These are phyloP conservation scores for Heliconius eleuchia DNA, from an alignment of 1,140 invertebrate genomes.

Conservation along the genomic window DNA sequence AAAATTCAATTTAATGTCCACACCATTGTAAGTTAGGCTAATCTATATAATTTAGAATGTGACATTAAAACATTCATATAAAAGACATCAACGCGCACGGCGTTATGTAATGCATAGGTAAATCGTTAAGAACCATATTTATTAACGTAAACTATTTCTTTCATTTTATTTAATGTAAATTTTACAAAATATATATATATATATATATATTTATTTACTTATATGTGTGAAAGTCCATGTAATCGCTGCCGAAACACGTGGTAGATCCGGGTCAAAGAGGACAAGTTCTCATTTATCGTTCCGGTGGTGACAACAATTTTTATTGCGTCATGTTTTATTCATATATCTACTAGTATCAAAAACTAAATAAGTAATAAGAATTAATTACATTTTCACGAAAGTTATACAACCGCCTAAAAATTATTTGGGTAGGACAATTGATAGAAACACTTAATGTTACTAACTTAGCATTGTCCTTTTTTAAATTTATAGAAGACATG, in stretches of 20 bases:
- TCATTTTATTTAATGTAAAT: not conserved
- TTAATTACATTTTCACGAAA: not conserved
- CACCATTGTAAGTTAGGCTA: not conserved
- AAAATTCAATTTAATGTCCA: not conserved
- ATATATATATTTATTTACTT: not conserved
- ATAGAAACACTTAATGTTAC: not conserved
- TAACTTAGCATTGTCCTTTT: not conserved
- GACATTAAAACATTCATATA: conserved; percentile 35
- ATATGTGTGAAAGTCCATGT: conserved; percentile 15
- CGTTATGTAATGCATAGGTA: not conserved
- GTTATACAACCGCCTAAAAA: not conserved
- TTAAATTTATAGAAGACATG: not conserved
- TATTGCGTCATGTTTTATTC: conserved; percentile 52
- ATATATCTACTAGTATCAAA: conserved; percentile 27
- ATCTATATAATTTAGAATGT: not conserved
- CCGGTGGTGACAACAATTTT: conserved; percentile 51
- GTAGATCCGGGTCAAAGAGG: conserved; percentile 73
- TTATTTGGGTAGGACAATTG: not conserved
- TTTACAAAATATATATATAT: conserved; percentile 3
- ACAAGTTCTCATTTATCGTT: conserved; percentile 60
- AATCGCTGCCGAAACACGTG: conserved; percentile 50
- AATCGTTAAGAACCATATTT: not conserved
- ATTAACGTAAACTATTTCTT: not conserved
- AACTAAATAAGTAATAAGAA: conserved; percentile 22
- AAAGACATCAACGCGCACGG: conserved; percentile 67